These are phyloP conservation scores for Eilema griseolum DNA, from an alignment of 2,888 invertebrate species.

Conservation along the genomic window DNA sequence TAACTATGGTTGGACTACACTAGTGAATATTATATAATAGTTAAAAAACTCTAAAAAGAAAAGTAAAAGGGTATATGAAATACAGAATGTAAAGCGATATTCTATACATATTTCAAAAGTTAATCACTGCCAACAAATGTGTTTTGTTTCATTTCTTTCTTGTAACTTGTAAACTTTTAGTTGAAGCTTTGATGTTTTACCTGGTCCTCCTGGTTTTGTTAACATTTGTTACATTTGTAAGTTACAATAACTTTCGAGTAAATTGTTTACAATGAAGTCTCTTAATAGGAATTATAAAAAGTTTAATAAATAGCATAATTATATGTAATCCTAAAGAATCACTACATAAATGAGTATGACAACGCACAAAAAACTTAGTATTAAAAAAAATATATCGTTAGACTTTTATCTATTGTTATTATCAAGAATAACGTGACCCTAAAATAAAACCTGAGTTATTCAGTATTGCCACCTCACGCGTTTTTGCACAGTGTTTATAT, in stretches of 20 bases:
- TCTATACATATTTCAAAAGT: too few species aligned
- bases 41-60: neutral
- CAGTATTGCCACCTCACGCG: neutral
- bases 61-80: neutral
- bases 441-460: neutral
- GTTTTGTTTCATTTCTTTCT: neutral
- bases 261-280: neutral
- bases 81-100: neutral
- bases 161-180: neutral
- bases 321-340: neutral
- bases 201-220: too few species aligned
- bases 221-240: neutral
- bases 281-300: neutral
- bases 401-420: neutral
- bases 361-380: neutral
- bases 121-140: too few species aligned
- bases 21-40: slow-evolving; percentile 18
- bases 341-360: neutral
- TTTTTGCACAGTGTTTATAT: neutral
- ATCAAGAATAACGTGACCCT: neutral
- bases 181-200: neutral
- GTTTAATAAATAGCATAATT: neutral
- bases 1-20: slow-evolving; percentile 26
- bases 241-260: neutral
- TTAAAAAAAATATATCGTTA: neutral